A percentile compares a stretch with the other conserved stretches of the same genome.
phyloP scores from a whole-genome alignment of 2,888 invertebrate species.

The Melinopterus prodromus region DNA sequence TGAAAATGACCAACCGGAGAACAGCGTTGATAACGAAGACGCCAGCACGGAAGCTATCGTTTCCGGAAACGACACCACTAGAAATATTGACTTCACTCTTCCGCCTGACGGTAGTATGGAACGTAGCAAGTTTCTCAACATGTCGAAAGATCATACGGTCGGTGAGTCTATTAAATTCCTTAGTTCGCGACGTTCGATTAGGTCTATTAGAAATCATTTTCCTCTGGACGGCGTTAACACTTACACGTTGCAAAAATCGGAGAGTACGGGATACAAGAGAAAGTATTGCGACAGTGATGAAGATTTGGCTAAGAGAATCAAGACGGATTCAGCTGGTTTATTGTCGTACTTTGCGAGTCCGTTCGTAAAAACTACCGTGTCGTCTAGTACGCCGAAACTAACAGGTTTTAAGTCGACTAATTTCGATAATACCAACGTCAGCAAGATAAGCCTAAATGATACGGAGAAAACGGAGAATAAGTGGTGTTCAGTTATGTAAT shows the following conservation, averaged over 20 bases:
- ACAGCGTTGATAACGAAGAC: conserved; percentile 38
- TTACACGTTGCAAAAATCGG: conserved; percentile 30
- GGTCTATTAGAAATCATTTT: conserved; percentile 35
- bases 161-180: conserved; percentile 49
- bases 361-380: conserved; percentile 45
- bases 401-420: conserved; percentile 51
- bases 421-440: conserved; percentile 45
- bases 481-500: conserved; percentile 54
- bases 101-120: conserved; percentile 40
- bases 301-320: conserved; percentile 49
- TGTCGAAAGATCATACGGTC: conserved; percentile 49
- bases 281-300: conserved; percentile 50
- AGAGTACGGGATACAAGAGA: conserved; percentile 47
- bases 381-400: conserved; percentile 54
- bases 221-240: background rate
- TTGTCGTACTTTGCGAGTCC: conserved; percentile 49
- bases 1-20: conserved; percentile 17
- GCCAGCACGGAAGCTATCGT: conserved; percentile 52
- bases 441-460: conserved; percentile 41
- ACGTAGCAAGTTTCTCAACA: conserved; percentile 45
- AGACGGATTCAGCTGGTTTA: conserved; percentile 44
- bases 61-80: conserved; percentile 53
- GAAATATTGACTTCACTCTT: conserved; percentile 48
- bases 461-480: conserved; percentile 48
- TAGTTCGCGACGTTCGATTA: conserved; percentile 41